Percentiles rank a stretch among this genome's conserved stretches.
These are phyloP conservation scores for Mohoua ochrocephala DNA, from an alignment of 2,113 vertebrate species.

Conservation along the genomic window DNA sequence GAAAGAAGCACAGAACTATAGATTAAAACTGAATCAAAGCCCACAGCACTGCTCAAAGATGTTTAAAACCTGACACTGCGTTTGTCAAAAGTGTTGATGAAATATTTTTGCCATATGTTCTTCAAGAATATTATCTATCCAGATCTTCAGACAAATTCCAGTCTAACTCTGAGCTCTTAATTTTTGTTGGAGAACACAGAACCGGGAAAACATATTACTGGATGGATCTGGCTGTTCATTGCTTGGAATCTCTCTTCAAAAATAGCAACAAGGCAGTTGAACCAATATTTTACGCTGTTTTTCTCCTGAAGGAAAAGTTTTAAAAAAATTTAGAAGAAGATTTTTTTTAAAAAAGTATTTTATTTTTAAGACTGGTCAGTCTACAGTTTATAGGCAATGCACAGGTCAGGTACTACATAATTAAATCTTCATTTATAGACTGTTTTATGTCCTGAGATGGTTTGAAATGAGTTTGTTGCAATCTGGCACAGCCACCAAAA, in stretches of 20 bases:
- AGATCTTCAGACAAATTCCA: not conserved
- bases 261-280: not conserved
- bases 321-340: accelerated
- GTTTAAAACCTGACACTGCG: not conserved
- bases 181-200: not conserved
- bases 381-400: not conserved
- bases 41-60: not conserved
- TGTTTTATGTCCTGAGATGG: not conserved
- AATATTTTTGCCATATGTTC: not conserved
- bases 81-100: not conserved
- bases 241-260: not conserved
- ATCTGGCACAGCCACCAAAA: not conserved
- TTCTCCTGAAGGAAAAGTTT: not conserved
- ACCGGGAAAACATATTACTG: not conserved
- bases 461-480: not conserved
- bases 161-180: not conserved
- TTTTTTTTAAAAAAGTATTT: not conserved
- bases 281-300: not conserved
- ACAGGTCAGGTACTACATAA: not conserved
- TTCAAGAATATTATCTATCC: not conserved
- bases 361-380: not conserved
- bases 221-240: not conserved
- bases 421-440: not conserved
- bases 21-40: not conserved
- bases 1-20: not conserved